phyloP scores from a whole-genome alignment of 2,113 vertebrate species.

The Zingel zingel region DNA sequence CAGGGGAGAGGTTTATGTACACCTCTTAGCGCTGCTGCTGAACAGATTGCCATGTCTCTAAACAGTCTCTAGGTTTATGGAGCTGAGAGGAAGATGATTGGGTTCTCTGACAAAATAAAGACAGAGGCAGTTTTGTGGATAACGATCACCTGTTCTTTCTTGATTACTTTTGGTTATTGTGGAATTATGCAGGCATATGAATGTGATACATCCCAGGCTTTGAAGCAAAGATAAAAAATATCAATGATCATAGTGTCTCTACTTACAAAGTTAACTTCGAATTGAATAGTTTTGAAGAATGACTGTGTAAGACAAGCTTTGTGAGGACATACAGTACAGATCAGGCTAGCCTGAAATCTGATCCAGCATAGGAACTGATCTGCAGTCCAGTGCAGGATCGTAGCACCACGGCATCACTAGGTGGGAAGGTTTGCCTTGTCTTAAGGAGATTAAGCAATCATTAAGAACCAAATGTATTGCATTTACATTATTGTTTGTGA shows the following conservation, averaged over 20 bases:
- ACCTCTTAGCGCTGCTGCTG: conserved; percentile 4
- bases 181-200: conserved; percentile 8
- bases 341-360: too few relatives aligned
- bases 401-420: too few relatives aligned
- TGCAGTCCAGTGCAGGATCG: too few relatives aligned
- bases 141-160: conserved; percentile 28
- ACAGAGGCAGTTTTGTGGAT: conserved; percentile 41
- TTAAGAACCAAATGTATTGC: too few relatives aligned
- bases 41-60: conserved; percentile 30
- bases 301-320: too few relatives aligned
- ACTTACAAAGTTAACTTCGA: conserved; percentile 7
- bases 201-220: not conserved
- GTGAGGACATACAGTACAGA: too few relatives aligned
- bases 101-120: conserved; percentile 7
- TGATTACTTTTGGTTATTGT: conserved; percentile 34
- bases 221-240: conserved; percentile 12
- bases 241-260: not conserved
- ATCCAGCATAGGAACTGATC: too few relatives aligned
- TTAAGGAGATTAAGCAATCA: too few relatives aligned
- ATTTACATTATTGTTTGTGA: too few relatives aligned
- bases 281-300: not conserved
- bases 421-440: too few relatives aligned
- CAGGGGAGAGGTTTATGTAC: not conserved
- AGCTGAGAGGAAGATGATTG: conserved; percentile 33
- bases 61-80: not conserved